Evolutionary conservation across 2,797 vertebrate species (phyloP).

Genomic region (Anguilla marmorata): DNA sequence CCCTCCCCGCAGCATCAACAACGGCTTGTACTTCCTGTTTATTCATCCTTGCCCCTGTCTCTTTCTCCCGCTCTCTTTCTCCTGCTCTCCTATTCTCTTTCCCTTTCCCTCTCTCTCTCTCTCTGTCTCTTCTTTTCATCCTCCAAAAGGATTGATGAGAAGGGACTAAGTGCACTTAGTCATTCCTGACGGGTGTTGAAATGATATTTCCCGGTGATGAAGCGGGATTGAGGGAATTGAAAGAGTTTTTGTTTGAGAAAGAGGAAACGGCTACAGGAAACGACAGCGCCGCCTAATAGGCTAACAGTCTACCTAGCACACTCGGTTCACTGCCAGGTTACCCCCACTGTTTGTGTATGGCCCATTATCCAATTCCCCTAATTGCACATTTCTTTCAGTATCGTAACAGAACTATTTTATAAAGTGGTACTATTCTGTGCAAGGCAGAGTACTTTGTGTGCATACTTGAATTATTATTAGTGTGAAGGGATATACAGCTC

Average conservation of each 20-base stretch:
- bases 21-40: constrained; percentile 12
- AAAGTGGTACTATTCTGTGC: background rate
- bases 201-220: constrained; percentile 64
- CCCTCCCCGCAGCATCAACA: constrained; percentile 15
- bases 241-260: constrained; percentile 5
- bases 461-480: background rate
- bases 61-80: background rate
- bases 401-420: background rate
- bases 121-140: constrained; percentile 21
- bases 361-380: background rate
- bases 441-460: background rate
- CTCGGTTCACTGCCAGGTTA: background rate
- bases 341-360: background rate
- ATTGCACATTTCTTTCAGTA: background rate
- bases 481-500: background rate
- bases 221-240: constrained; percentile 36
- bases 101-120: background rate
- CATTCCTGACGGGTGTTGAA: constrained; percentile 71
- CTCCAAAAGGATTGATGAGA: constrained; percentile 73
- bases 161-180: constrained; percentile 73
- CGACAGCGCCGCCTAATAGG: background rate
- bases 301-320: background rate
- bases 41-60: background rate
- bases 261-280: background rate
- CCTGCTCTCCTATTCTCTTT: background rate